A percentile compares a stretch with the other conserved stretches of the same genome.
These are phyloP conservation scores for Bolborhynchus lineola DNA, from an alignment of 2,113 vertebrate species.

Conservation along the genomic window DNA sequence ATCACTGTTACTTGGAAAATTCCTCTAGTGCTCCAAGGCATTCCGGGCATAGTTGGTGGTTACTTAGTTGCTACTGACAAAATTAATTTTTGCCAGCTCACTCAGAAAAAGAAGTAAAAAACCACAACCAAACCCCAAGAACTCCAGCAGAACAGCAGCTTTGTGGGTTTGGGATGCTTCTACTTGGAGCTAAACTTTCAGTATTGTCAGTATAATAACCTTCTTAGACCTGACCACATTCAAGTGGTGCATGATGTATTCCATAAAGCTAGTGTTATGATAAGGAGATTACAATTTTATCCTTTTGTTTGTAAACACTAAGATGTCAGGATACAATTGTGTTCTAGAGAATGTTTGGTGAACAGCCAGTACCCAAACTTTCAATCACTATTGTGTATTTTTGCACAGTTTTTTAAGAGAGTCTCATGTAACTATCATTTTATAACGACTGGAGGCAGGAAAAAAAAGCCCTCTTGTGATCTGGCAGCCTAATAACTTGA, in stretches of 20 bases:
- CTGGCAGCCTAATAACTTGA: background rate
- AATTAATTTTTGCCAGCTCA: slow-evolving; percentile 34
- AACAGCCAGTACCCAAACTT: background rate
- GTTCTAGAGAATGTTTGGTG: background rate
- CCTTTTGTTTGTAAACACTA: slow-evolving; percentile 47
- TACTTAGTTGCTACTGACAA: slow-evolving; percentile 42
- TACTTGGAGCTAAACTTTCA: background rate
- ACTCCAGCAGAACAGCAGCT: background rate
- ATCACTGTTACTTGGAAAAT: slow-evolving; percentile 56
- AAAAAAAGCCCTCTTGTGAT: background rate
- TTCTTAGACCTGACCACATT: background rate
- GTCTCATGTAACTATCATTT: background rate
- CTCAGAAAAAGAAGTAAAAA: background rate
- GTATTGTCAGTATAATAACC: background rate
- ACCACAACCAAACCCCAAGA: fast-evolving
- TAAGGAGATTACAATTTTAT: slow-evolving; percentile 23
- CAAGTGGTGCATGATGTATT: background rate
- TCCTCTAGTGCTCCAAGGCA: slow-evolving; percentile 31
- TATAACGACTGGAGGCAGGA: background rate
- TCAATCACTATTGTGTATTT: background rate
- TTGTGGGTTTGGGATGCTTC: background rate
- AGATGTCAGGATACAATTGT: background rate
- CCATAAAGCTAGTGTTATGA: background rate
- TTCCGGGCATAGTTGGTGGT: slow-evolving; percentile 35
- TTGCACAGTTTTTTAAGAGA: background rate